Evolutionary conservation across 2,113 vertebrate genomes (phyloP).

Genomic region (Tachysurus vachellii): DNA sequence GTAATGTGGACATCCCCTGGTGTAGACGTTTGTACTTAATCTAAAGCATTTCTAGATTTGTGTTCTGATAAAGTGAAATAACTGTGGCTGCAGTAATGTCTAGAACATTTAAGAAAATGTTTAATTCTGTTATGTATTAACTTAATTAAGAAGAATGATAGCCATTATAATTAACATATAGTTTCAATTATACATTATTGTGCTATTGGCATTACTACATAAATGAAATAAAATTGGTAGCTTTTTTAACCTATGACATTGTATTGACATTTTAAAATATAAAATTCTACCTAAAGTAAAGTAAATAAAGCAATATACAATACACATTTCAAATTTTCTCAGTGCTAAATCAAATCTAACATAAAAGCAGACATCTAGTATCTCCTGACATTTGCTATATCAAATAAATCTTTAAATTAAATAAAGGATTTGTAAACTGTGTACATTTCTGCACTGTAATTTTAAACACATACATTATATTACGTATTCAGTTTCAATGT

Average conservation of each 20-base stretch:
- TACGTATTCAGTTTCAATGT: background rate
- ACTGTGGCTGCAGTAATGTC: background rate
- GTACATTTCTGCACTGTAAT: background rate
- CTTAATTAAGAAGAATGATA: background rate
- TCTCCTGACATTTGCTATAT: background rate
- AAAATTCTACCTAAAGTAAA: background rate
- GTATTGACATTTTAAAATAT: background rate
- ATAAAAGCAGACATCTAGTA: background rate
- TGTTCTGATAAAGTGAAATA: background rate
- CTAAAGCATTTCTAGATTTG: background rate
- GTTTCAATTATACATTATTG: background rate
- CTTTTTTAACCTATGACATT: background rate
- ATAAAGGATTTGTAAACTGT: background rate
- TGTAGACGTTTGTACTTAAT: background rate
- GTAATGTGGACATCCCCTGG: too few relatives aligned
- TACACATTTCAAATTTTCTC: background rate
- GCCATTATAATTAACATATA: background rate
- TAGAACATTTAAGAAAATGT: background rate
- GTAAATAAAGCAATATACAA: background rate
- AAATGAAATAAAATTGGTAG: background rate
- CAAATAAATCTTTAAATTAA: background rate
- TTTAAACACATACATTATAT: background rate
- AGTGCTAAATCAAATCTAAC: background rate
- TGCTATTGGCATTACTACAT: background rate
- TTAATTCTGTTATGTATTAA: background rate